Evolutionary conservation across 2,113 vertebrate species (phyloP).

Genomic region (Thamnaconus septentrionalis): DNA sequence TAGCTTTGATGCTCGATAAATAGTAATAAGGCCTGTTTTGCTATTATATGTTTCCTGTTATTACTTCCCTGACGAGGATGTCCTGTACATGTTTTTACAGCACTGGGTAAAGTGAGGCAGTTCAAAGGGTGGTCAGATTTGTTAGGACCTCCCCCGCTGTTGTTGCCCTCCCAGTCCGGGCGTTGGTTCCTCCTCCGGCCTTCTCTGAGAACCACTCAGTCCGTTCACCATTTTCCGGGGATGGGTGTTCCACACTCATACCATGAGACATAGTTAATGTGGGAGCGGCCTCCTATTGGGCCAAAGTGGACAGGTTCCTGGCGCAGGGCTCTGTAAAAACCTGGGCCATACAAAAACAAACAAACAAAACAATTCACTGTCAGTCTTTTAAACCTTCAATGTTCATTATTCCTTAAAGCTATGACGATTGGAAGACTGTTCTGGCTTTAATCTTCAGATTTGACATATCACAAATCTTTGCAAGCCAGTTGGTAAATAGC

Average conservation of each 20-base stretch:
- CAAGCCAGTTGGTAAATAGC: no score
- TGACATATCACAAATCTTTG: no score
- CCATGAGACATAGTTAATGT: slow-evolving; percentile 90
- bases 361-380: not conserved
- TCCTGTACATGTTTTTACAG: slow-evolving; percentile 73
- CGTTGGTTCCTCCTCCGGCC: slow-evolving; percentile 5
- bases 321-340: slow-evolving; percentile 88
- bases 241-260: slow-evolving; percentile 95
- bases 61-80: slow-evolving; percentile 76
- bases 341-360: slow-evolving; percentile 58
- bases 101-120: slow-evolving; percentile 37
- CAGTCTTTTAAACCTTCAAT: no score
- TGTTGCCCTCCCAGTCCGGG: slow-evolving; percentile 38
- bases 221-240: slow-evolving; percentile 91
- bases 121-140: slow-evolving; percentile 6
- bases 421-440: no score
- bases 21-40: slow-evolving; percentile 65
- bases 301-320: slow-evolving; percentile 94
- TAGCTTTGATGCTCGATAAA: slow-evolving; percentile 81
- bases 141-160: not conserved
- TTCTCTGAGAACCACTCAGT: slow-evolving; percentile 16
- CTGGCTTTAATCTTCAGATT: no score
- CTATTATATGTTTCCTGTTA: slow-evolving; percentile 75
- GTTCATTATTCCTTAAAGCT: no score
- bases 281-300: slow-evolving; percentile 87